These are phyloP conservation scores for Conistra vaccinii DNA, from an alignment of 2,888 invertebrate genomes.

Conservation along the genomic window DNA sequence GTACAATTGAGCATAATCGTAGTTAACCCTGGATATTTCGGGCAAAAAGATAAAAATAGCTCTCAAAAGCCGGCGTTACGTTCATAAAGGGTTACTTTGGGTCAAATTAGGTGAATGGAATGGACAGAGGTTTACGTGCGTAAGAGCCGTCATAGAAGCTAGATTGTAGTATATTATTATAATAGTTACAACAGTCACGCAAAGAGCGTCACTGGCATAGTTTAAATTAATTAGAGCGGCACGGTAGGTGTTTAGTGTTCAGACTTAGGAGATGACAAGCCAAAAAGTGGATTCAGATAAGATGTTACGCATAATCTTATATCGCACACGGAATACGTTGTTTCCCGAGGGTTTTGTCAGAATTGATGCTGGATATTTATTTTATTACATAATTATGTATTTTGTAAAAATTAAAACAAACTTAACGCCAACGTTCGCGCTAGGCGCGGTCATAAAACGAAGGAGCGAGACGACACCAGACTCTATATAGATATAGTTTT, in stretches of 20 bases:
- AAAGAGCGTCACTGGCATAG: slow-evolving; percentile 9
- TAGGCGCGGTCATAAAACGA: no score
- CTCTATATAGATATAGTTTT: not conserved
- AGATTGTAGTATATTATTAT: slow-evolving; percentile 15
- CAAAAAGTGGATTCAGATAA: not conserved
- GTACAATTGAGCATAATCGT: not conserved
- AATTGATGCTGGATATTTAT: not conserved
- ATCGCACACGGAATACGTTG: not conserved
- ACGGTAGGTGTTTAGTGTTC: not conserved
- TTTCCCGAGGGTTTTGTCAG: not conserved
- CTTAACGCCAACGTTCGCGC: not conserved
- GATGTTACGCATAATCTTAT: not conserved
- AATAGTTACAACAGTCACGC: slow-evolving; percentile 39
- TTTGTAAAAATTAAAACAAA: not conserved
- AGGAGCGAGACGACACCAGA: no score
- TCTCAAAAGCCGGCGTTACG: not conserved
- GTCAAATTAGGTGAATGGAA: slow-evolving; percentile 44
- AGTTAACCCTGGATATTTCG: not conserved
- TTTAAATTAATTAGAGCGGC: slow-evolving; percentile 39
- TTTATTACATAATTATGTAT: not conserved
- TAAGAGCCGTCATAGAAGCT: slow-evolving; percentile 17
- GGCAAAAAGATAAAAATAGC: not conserved
- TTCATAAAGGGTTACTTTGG: slow-evolving; percentile 32
- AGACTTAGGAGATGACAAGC: not conserved
- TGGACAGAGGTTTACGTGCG: slow-evolving; percentile 32